phyloP scores from a whole-genome alignment of 2,888 invertebrate species.

The Bellardia pandia region DNA sequence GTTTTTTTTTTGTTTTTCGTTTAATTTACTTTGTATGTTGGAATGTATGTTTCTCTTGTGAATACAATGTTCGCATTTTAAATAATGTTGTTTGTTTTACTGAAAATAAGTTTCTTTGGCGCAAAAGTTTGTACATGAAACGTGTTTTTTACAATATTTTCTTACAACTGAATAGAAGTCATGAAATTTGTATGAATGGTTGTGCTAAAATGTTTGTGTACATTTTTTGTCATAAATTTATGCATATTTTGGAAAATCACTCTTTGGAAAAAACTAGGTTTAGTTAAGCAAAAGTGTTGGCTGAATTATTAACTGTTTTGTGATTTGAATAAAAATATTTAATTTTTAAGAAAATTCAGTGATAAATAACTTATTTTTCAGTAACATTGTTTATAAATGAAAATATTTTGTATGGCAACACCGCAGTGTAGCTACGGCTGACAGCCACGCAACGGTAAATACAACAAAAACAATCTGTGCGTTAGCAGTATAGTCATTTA shows the following conservation, averaged over 20 bases:
- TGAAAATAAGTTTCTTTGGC: constrained; percentile 45
- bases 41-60: constrained; percentile 45
- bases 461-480: too few relatives aligned
- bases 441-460: too few relatives aligned
- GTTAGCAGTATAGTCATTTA: too few relatives aligned
- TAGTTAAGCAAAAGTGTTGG: background rate
- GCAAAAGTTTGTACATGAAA: constrained; percentile 42
- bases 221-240: constrained; percentile 28
- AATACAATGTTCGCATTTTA: constrained; percentile 62
- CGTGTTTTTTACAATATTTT: constrained; percentile 41
- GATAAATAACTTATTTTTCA: too few relatives aligned
- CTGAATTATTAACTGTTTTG: background rate
- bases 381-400: too few relatives aligned
- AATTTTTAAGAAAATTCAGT: too few relatives aligned
- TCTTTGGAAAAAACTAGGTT: background rate
- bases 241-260: constrained; percentile 9
- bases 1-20: constrained; percentile 30
- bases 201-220: constrained; percentile 15
- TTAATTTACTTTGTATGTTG: constrained; percentile 30
- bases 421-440: too few relatives aligned
- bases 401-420: too few relatives aligned
- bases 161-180: constrained; percentile 34
- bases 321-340: too few relatives aligned
- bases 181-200: constrained; percentile 29
- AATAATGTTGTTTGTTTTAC: constrained; percentile 33